Base-by-base conservation (phyloP, 2,888 invertebrate species). In the Platycnemis pennipes region DNA sequence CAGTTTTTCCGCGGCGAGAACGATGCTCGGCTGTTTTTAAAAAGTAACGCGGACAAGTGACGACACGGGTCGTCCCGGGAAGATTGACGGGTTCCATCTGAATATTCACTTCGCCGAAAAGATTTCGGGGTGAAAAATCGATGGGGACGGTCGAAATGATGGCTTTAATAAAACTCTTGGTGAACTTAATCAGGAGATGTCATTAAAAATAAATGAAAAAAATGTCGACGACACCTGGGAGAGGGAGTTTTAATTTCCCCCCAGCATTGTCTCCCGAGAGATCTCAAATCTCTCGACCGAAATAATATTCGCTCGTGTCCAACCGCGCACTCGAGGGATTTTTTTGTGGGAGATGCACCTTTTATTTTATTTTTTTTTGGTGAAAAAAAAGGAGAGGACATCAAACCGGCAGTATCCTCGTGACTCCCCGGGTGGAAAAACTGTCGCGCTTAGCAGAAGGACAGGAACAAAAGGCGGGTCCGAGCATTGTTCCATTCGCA, bases 31-130 rank as follows among this genome's bases (percentile, higher is more conserved):
- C 56, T 91, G 91, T 91, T 91, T 91, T 91, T 63, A 91, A 87
- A 91, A 91, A 91, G 91, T 91, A 91, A 91, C 91, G 91, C 91
- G 63, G 56, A 91, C 91, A 91, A 91, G 91, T 26, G 91, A 19
- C 63, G 91, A 91, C 91, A 91, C 44, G 91, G 91, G 26, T 91
- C 63, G n/a, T n/a, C 44, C 91, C 31, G 77, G 26, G 63, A 56
- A 91, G 91, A 91, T 91, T 91, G 91, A 91, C 91, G 63, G 91
- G 69, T 91, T 44, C 63, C 63, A 69, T 91, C 69, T 42, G 91
- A 91, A 56, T 91, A 91, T 91, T 91, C 91, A 91, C 63, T 91
- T 91, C 44, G 91, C 11, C n/a, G 16, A 77, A 56, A 89, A 37
- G 56, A 89, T 42, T 31, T 53, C n/a, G 53, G 16, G 11, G 89